Conservation (phyloP, 2,888 invertebrate species). For the Chironomus riparius region DNA sequence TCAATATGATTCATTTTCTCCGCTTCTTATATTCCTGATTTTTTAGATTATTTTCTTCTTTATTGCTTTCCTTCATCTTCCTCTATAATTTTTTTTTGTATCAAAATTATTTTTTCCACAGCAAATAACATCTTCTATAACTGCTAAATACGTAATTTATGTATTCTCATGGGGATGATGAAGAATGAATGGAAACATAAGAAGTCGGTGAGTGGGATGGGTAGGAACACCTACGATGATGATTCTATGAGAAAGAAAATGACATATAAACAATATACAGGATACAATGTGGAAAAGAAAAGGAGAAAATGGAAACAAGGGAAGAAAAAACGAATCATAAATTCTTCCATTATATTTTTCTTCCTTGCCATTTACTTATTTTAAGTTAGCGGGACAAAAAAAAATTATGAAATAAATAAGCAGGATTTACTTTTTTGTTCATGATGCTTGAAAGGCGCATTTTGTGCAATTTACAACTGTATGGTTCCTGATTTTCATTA, state of each 20-base stretch:
- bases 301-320: background rate
- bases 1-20: background rate
- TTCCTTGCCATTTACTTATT: conserved; percentile 17
- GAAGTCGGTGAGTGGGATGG: background rate
- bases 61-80: background rate
- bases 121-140: background rate
- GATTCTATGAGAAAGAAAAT: conserved; percentile 4
- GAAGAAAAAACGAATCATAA: conserved; percentile 4
- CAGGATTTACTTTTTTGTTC: background rate
- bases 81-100: background rate
- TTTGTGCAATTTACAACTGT: too few species aligned
- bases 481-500: too few species aligned
- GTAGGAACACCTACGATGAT: background rate
- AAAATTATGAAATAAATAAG: background rate
- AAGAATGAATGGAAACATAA: background rate
- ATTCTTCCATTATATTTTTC: conserved; percentile 16
- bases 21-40: background rate
- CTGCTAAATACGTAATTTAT: conserved; percentile 25
- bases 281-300: background rate
- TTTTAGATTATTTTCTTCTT: background rate
- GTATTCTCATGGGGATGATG: background rate
- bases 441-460: too few species aligned
- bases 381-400: background rate
- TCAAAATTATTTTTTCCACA: background rate
- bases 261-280: conserved; percentile 15